Conservation (phyloP, 1,140 invertebrate species). For the Frieseomelitta varia region DNA sequence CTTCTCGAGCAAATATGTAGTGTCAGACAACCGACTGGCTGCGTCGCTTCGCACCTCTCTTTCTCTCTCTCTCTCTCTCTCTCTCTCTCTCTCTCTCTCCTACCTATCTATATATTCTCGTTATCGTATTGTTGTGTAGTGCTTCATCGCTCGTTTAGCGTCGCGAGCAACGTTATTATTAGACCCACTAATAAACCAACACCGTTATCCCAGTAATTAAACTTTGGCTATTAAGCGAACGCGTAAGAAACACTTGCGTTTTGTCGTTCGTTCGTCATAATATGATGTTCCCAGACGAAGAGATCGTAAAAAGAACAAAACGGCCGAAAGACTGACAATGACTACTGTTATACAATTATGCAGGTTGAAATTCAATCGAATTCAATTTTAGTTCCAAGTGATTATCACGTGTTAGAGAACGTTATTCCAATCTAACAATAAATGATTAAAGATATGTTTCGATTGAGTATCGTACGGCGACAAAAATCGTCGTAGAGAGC, state of each 20-base stretch:
- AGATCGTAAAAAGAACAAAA: too few species aligned
- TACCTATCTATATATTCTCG: neutral
- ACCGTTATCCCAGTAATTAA: neutral
- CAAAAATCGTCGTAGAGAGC: too few species aligned
- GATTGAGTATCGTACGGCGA: too few species aligned
- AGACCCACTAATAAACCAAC: neutral
- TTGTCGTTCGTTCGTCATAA: neutral
- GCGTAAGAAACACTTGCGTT: too few species aligned
- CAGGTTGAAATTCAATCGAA: too few species aligned
- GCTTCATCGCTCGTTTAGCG: neutral
- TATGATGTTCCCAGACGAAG: too few species aligned
- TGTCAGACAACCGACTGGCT: constrained; percentile 39
- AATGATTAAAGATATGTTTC: too few species aligned
- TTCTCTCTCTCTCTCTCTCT: neutral
- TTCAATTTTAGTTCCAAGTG: too few species aligned
- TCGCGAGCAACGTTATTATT: neutral
- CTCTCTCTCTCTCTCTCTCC: neutral
- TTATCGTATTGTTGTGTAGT: neutral
- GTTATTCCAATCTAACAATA: too few species aligned
- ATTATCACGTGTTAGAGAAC: too few species aligned
- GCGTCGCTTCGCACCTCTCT: constrained; percentile 40
- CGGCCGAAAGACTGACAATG: neutral
- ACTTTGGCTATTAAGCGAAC: neutral
- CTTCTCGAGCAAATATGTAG: constrained; percentile 63
- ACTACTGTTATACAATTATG: neutral